Evolutionary conservation across 2,888 invertebrate species (phyloP), one percentile per base, ranked within the genome.

Genomic region (Eristalis intricaria): DNA sequence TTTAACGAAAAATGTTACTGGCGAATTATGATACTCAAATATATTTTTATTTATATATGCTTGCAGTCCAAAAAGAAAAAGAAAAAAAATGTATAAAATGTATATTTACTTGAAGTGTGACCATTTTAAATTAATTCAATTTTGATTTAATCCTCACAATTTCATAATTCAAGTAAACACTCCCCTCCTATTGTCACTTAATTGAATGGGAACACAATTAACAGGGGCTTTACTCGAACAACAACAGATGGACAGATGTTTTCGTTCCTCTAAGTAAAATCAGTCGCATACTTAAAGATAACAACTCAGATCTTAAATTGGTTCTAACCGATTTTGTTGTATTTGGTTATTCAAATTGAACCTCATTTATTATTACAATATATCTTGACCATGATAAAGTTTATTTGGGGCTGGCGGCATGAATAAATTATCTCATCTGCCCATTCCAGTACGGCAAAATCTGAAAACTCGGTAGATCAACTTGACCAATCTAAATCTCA

Each of bases 361-460:
- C 29, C 50, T 68, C 19, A 50, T 50, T 29, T 29, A 2, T 29
- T 68, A 23, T 56, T 40, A 56, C 68, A 26, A 29, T 26, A 29
- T 32, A 29, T 29, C 29, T 19, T 66, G 19, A 50, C 11, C 29
- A 68, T 15, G 50, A 68, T 32, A 32, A 68, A 68, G 50, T 19
- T 68, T 68, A 23, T 23, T 66, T 29, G 43, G 15, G 15, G 43
- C 26, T 40, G n/a, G 13, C 29, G 8, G 26, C 66, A 43, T 66
- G 66, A 66, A 66, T 66, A 68, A 68, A 32, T 68, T 68, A 50
- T 29, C 13, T 29, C 50, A 50, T 56, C 43, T 68, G n/a, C 19
- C 32, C 1, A 35, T 35, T 63, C 63, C 5, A 32, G 19, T 63
- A 19, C 1, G 35, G 19, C 19, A 19, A 8, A 19, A 19, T 50